Evolutionary conservation across 1,140 invertebrate genomes (phyloP).

Genomic region (Danaus plexippus): DNA sequence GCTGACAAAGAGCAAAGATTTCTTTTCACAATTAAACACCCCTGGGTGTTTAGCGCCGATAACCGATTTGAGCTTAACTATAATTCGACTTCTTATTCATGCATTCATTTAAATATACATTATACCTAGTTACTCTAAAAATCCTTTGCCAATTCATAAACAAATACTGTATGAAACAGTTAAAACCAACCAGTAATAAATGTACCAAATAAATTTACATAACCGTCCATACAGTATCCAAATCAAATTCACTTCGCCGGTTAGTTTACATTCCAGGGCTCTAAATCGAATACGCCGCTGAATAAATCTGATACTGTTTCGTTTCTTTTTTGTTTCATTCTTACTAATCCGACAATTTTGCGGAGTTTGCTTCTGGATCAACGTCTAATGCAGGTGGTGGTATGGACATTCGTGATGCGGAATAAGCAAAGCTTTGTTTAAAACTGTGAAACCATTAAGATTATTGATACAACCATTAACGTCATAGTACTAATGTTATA

Average conservation of each 20-base stretch:
- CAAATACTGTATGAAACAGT: slow-evolving; percentile 1
- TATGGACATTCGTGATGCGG: slow-evolving; percentile 49
- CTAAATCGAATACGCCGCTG: slow-evolving; percentile 11
- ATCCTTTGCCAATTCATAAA: slow-evolving; percentile 10
- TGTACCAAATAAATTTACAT: background rate
- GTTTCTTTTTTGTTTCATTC: slow-evolving; percentile 45
- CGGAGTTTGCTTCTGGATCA: slow-evolving; percentile 48
- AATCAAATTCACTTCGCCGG: background rate
- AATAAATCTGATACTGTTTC: slow-evolving; percentile 26
- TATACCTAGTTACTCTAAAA: background rate
- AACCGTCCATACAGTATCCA: too few species aligned
- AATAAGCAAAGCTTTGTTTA: slow-evolving; percentile 43
- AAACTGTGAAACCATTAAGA: slow-evolving; percentile 6
- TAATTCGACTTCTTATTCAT: slow-evolving; percentile 28
- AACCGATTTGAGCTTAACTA: slow-evolving; percentile 53
- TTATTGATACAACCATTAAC: too few species aligned
- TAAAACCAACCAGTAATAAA: background rate
- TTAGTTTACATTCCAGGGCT: slow-evolving; percentile 6
- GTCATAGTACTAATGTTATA: too few species aligned
- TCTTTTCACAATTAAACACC: slow-evolving; percentile 72
- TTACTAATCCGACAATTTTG: slow-evolving; percentile 51
- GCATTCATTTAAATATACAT: slow-evolving; percentile 5
- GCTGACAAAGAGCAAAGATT: slow-evolving; percentile 71
- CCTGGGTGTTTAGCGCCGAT: slow-evolving; percentile 56
- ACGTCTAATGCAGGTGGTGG: slow-evolving; percentile 38